Evolutionary conservation across 2,113 vertebrate species (phyloP), one percentile per base, ranked within the genome.

Genomic region (Oryzias woworae): DNA sequence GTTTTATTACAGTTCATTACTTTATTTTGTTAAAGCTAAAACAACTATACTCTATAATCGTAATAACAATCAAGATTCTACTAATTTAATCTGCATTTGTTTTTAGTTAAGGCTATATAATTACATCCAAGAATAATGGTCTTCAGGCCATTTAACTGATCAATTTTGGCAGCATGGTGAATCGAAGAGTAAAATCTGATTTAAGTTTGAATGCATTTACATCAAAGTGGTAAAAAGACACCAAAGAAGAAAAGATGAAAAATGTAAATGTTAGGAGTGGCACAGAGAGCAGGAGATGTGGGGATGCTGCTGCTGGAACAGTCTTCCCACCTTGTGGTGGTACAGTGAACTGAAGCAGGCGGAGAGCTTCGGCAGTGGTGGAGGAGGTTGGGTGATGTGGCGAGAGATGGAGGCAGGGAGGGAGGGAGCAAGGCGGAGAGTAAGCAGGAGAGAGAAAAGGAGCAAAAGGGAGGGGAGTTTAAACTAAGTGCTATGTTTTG

Each of bases 401-500:
- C 43, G 81, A 79, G 77, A 55, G 75, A 77, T 72, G 61, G 78
- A 71, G 80, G 8, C 67, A 82, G 77, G 41, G 76, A 72, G 76
- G 59, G 82, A 64, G 76, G 54, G 68, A 84, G 73, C 59, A 67
- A 77, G 73, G 31, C 60, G 69, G 73, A 68, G 75, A 60, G 67
- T 82, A 75, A 57, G 68, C 26, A 63, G 24, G 69, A 58, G 66
- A 71, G 67, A 63, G 73, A 56, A 72, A 66, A 57, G 56, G 65
- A 69, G 75, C 84, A 69, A 85, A 86, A 89, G 88, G 88, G 89
- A 85, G 87, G 88, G 86, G 93, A 95, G 96, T 95, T 98, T 98
- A 97, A 96, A 96, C 95, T 93, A 96, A 95, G 95, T 98, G 96
- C 96, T 97, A 99, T 98, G 96, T 96, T 93, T 96, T 97, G 95